phyloP scores from a whole-genome alignment of 1,140 invertebrate species.

The Dendroctonus ponderosae region DNA sequence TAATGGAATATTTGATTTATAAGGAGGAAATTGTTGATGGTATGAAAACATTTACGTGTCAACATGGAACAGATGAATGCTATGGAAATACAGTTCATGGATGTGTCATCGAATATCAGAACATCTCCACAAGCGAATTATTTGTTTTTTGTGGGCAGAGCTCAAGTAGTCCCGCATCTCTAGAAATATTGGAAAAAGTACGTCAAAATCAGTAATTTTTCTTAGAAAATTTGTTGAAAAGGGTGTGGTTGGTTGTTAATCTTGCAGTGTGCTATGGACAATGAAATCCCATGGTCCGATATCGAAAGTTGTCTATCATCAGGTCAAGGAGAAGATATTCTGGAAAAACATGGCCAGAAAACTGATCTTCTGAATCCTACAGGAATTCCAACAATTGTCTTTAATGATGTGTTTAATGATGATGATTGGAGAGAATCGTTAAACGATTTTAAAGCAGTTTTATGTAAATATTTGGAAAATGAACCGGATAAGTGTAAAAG shows the following conservation, averaged over 20 bases:
- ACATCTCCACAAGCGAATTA: neutral
- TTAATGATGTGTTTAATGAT: conserved; percentile 51
- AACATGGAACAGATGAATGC: conserved; percentile 62
- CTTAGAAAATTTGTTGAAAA: too few species aligned
- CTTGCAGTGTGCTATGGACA: conserved; percentile 53
- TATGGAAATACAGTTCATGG: conserved; percentile 64
- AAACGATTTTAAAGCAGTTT: conserved; percentile 26
- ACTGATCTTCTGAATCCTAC: conserved; percentile 53
- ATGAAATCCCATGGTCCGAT: conserved; percentile 44
- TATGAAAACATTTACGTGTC: conserved; percentile 12
- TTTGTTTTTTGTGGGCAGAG: conserved; percentile 16
- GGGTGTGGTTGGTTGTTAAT: neutral
- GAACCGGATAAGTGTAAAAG: too few species aligned
- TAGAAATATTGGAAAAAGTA: neutral
- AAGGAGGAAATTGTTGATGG: conserved; percentile 15
- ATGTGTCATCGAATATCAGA: conserved; percentile 51
- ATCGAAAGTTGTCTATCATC: conserved; percentile 49
- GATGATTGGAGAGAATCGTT: conserved; percentile 26
- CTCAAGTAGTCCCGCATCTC: conserved; percentile 1
- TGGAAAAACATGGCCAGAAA: conserved; percentile 58
- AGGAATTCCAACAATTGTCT: conserved; percentile 63
- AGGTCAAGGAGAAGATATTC: conserved; percentile 52
- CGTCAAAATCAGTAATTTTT: too few species aligned
- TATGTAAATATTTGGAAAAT: too few species aligned
- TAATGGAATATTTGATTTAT: too few species aligned